Evolutionary conservation across 2,888 invertebrate genomes (phyloP), one percentile per base, ranked within the genome.

Genomic region (Hypolimnas misippus): DNA sequence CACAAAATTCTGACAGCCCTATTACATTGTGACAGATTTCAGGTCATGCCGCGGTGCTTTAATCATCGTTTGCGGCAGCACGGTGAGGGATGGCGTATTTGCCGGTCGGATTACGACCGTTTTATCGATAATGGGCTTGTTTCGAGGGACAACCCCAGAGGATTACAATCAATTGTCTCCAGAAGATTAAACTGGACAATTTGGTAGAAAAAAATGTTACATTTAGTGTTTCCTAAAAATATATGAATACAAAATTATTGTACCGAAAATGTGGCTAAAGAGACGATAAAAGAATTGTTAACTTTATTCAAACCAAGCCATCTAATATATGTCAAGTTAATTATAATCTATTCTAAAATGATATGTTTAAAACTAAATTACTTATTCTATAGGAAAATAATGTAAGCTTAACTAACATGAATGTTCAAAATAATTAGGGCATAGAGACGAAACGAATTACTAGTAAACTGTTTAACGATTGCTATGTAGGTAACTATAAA

Each of bases 31-130:
- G 69, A 72, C 70, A 76, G 66, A 75, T 76, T 76, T 71, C 69
- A 63, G 70, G 65, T 44, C 59, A 62, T 65, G 71, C 44, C 10
- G 44, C 64, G 73, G 79, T 74, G 74, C 77, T 75, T 78, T 83
- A 86, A 85, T 85, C 79, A 80, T 80, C 70, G 75, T 58, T 66
- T 62, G 65, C 49, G 62, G 58, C 57, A 53, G 53, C 69, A 72
- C 76, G 63, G 70, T 68, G 74, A 76, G 81, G 81, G 80, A 81
- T 79, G 76, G 74, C 72, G 74, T 78, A 77, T 81, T 83, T 79
- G 77, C 74, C 72, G 77, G 74, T 62, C 57, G 81, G 82, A 84
- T 85, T 82, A 79, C 70, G 70, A 73, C 60, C 76, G 71, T 68
- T 70, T 71, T 72, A 74, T 70, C 72, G 75, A 70, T 79, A 82